Base-by-base conservation (phyloP, 2,888 invertebrate species). In the Tetragnatha montana region DNA sequence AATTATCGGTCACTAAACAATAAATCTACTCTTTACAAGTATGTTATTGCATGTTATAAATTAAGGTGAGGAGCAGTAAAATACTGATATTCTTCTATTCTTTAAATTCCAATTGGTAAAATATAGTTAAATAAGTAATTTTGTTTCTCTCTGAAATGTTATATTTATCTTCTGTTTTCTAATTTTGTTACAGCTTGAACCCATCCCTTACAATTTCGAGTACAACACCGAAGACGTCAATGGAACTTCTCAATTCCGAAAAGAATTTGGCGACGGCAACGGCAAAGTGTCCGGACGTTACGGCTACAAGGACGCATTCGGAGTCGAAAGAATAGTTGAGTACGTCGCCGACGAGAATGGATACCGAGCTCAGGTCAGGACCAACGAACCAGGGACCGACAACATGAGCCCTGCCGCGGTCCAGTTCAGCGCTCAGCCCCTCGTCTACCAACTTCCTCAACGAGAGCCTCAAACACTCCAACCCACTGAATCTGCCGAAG, bases 311-410 rank as follows among this genome's bases (percentile, higher is more conserved):
- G 91, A 91, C 35, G 81, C 82, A 14, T 60, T 81, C 12, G 92
- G 92, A 8, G 71, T 91, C 17, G 87, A 88, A 70, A 87, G 92
- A 69, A 81, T 88, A 12, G 91, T 91, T 2, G 82, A 91, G 60
- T 91, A 91, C 81, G 50, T 90, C 1, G 91, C 92, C 6, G 91
- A 92, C 69, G 87, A 90, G 74, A 74, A 91, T 21, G 92, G 92
- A 22, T 92, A 92, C 89, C 82, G 91, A 69, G 91, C 91, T 47
- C 60, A 89, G 74, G 87, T 92, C 8, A 87, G 74, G 8, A 91
- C 88, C 0, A 91, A 91, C 60, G 91, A 91, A 49, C 91, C 91
- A 3, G 91, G 91, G 51, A 91, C 89, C 0, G 89, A 80, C 7
- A 88, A 10, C 73, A 82, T 74, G 74, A 87, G 79, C 21, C 88